Conservation (phyloP, 2,888 invertebrate species). For the Lymantria dispar region DNA sequence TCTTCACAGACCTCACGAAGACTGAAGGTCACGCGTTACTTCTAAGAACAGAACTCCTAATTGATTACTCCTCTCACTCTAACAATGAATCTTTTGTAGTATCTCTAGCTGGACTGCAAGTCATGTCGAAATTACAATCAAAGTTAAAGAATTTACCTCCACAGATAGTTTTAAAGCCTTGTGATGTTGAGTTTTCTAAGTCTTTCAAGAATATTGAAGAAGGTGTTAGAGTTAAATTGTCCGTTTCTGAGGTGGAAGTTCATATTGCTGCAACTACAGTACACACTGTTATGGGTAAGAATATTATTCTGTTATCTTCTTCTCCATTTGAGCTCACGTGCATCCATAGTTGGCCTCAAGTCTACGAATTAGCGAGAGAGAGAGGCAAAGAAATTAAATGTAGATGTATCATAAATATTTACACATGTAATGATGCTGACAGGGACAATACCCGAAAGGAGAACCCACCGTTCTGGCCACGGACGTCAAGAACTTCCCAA, state of each 20-base stretch:
- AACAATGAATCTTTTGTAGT: constrained; percentile 84
- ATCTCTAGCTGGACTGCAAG: constrained; percentile 58
- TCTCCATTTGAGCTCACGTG: too few species aligned
- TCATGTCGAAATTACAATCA: constrained; percentile 83
- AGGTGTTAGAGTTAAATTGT: constrained; percentile 84
- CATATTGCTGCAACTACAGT: constrained; percentile 88
- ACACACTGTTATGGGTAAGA: constrained; percentile 85
- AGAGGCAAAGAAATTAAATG: too few species aligned
- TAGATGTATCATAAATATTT: too few species aligned
- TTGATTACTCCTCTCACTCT: constrained; percentile 87
- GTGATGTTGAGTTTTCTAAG: constrained; percentile 87
- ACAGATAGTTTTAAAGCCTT: constrained; percentile 85
- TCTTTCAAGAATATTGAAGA: constrained; percentile 84
- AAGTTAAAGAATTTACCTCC: constrained; percentile 78
- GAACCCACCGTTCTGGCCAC: too few species aligned
- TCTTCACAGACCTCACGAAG: constrained; percentile 86
- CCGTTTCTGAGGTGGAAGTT: constrained; percentile 86
- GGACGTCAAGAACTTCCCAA: too few species aligned
- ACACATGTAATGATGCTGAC: too few species aligned
- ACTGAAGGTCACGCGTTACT: constrained; percentile 85
- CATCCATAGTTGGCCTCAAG: too few species aligned
- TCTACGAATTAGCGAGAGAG: too few species aligned
- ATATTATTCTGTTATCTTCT: background rate
- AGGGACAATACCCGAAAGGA: too few species aligned
- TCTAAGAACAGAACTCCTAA: constrained; percentile 85